These are phyloP conservation scores for Tympanoctomys barrerae DNA, from an alignment of 2,797 vertebrate genomes.

Conservation along the genomic window DNA sequence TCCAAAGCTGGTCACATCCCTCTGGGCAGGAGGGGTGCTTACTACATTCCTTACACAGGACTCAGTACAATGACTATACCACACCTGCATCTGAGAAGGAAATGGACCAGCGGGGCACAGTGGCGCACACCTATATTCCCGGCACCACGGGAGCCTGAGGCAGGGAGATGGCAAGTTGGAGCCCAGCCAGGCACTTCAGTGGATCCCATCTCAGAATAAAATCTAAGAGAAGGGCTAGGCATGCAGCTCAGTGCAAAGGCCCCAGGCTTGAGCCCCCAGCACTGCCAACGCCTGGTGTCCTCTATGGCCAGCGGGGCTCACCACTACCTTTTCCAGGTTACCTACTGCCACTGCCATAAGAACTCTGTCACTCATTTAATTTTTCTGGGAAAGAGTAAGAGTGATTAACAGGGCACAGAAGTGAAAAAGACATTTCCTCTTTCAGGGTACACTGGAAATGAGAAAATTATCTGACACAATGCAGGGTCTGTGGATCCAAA, in stretches of 20 bases:
- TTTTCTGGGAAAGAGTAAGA: conserved; percentile 37
- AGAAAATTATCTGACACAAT: background rate
- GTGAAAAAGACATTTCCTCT: conserved; percentile 7
- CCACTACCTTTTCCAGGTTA: background rate
- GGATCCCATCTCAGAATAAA: background rate
- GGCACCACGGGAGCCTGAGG: background rate
- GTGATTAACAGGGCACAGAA: background rate
- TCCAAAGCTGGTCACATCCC: background rate
- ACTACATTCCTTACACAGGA: background rate
- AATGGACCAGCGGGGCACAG: background rate
- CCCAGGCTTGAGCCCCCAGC: background rate
- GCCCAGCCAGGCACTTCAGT: background rate
- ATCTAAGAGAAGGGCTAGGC: background rate
- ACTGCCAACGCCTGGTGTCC: background rate
- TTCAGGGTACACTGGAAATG: conserved; percentile 15
- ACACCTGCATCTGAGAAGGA: background rate
- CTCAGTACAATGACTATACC: background rate
- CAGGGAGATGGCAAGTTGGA: background rate
- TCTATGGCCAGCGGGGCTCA: background rate
- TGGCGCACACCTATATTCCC: background rate
- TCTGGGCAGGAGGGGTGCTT: background rate
- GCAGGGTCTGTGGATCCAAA: background rate
- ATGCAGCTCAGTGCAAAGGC: background rate
- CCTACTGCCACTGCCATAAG: background rate
- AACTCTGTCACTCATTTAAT: background rate